Conservation (phyloP, 2,113 vertebrate species). For the Brachionichthys hirsutus region DNA sequence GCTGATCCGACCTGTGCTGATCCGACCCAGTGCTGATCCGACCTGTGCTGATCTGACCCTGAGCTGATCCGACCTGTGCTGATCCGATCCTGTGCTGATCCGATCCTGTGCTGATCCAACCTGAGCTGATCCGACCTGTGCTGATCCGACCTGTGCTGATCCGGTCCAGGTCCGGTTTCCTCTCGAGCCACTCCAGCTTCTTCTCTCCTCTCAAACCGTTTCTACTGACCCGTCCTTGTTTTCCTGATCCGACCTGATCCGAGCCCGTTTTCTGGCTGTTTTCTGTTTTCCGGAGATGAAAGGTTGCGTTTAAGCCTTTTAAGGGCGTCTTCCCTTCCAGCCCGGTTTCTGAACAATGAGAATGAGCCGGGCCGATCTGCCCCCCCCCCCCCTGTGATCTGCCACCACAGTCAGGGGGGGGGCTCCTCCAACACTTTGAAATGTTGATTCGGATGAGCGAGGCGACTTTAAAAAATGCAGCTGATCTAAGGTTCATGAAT, state of each 20-base stretch:
- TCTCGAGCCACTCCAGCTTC: conserved; percentile 89
- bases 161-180: conserved; percentile 87
- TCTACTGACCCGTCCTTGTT: conserved; percentile 28
- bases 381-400: conserved; percentile 77
- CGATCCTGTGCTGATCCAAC: too few relatives aligned
- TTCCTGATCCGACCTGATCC: not conserved
- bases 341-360: conserved; percentile 80
- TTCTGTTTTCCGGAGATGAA: conserved; percentile 35
- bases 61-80: too few relatives aligned
- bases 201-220: conserved; percentile 52
- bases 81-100: too few relatives aligned
- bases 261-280: not conserved
- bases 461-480: conserved; percentile 80
- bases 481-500: conserved; percentile 82
- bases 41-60: too few relatives aligned
- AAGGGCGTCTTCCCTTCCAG: conserved; percentile 61
- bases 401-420: conserved; percentile 70
- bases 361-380: conserved; percentile 79
- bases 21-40: too few relatives aligned
- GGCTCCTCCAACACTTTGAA: conserved; percentile 82
- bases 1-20: too few relatives aligned
- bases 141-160: too few relatives aligned
- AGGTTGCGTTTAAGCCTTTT: conserved; percentile 69
- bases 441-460: conserved; percentile 80
- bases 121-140: too few relatives aligned